Evolutionary conservation across 2,888 invertebrate species (phyloP).

Genomic region (Sinohyriopsis cumingii): DNA sequence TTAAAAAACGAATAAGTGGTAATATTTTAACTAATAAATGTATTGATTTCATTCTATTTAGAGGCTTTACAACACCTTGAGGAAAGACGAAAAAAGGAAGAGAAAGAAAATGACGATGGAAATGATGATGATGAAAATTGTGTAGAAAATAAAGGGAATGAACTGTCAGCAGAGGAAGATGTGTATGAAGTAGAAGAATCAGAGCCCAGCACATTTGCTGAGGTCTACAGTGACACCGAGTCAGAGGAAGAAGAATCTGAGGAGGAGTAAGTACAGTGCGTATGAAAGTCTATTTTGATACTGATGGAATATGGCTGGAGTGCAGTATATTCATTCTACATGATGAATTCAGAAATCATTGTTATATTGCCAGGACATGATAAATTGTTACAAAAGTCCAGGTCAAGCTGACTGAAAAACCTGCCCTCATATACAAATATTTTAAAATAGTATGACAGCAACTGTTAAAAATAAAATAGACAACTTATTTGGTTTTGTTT

Average conservation of each 20-base stretch:
- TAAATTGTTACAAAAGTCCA: too few species aligned
- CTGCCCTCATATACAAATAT: too few species aligned
- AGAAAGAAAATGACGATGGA: conserved; percentile 30
- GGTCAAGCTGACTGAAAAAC: too few species aligned
- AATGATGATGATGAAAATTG: conserved; percentile 29
- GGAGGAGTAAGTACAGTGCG: conserved; percentile 35
- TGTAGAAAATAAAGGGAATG: conserved; percentile 26
- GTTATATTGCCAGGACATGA: too few species aligned
- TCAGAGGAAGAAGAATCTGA: conserved; percentile 67
- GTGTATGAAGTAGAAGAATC: conserved; percentile 58
- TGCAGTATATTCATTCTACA: too few species aligned
- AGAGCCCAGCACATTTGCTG: conserved; percentile 58
- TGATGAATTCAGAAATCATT: too few species aligned
- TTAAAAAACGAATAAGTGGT: too few species aligned
- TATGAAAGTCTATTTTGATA: not conserved
- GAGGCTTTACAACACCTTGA: conserved; percentile 31
- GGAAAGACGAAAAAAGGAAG: conserved; percentile 23
- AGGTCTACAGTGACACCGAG: conserved; percentile 70
- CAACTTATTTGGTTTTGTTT: too few species aligned
- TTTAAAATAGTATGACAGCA: too few species aligned
- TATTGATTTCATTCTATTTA: conserved; percentile 3
- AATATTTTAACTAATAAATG: too few species aligned
- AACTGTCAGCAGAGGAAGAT: conserved; percentile 49
- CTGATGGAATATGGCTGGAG: not conserved
- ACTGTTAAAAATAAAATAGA: too few species aligned